These are phyloP conservation scores for Lipotes vexillifer DNA, from an alignment of 2,113 vertebrate genomes.

Conservation along the genomic window DNA sequence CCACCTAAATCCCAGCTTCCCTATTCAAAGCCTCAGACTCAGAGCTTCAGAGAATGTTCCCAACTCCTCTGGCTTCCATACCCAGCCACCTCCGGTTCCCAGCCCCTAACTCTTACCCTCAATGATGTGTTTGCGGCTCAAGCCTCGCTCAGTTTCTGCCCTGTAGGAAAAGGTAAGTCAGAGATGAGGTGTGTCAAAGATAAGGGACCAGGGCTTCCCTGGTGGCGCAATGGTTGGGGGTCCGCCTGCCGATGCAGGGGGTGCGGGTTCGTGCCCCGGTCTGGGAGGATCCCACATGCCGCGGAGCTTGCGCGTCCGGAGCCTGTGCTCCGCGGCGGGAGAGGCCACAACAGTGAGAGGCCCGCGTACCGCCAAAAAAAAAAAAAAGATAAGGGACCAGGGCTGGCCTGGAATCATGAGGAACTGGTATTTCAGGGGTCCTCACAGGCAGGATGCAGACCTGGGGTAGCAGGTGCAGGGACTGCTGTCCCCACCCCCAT, in stretches of 20 bases:
- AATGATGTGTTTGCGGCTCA: conserved; percentile 94
- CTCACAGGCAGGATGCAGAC: not conserved
- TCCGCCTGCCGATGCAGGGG: too few relatives aligned
- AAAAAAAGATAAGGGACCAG: not conserved
- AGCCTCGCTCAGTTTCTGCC: conserved; percentile 91
- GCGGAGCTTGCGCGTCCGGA: too few relatives aligned
- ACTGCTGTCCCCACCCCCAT: not conserved
- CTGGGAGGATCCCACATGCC: too few relatives aligned
- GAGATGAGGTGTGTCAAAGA: not conserved
- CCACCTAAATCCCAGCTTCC: not conserved
- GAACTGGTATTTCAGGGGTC: not conserved
- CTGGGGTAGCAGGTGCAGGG: not conserved
- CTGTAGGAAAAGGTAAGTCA: conserved; percentile 74
- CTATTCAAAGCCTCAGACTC: not conserved
- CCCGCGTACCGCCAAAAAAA: too few relatives aligned
- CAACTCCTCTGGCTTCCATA: not conserved
- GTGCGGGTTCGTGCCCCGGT: too few relatives aligned
- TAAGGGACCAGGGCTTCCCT: not conserved
- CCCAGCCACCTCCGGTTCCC: not conserved
- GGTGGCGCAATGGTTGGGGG: too few relatives aligned
- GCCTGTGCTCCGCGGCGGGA: too few relatives aligned
- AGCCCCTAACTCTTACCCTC: conserved; percentile 82
- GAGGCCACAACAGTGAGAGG: too few relatives aligned
- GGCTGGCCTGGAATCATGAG: not conserved
- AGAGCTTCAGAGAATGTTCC: not conserved